Evolutionary conservation across 2,888 invertebrate genomes (phyloP), one percentile per base, ranked within the genome.

Genomic region (Agonopterix subpropinquella): DNA sequence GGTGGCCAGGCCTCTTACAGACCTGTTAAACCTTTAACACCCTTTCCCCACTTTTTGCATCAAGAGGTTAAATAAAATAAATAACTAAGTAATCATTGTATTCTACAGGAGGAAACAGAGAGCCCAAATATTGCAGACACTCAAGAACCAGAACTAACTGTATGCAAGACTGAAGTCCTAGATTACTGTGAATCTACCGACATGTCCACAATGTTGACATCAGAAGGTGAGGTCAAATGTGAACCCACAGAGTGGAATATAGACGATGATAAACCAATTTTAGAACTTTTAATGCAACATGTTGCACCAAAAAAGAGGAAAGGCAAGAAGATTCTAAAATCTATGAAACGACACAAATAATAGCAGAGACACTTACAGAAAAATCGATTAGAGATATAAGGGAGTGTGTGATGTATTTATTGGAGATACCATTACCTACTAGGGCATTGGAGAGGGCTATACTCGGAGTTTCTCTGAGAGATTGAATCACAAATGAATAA

Each of bases 191-290:
- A 56, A 8, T 57, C 60, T 2, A 54, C 71, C 0, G 43, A 74
- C 4, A 56, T 59, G 49, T 71, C 76, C 0, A 67, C 70, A 63
- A 54, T 64, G 11, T 56, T 74, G 0, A 63, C 68, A 51, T 65
- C 67, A 0, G 72, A 72, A 8, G 74, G 74, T 0, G 74, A 77
- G 1, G 36, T 66, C 7, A 67, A 70, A 57, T 43, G 59, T 0
- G 83, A 85, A 53, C 15, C 55, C 0, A 43, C 57, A 0, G 77
- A 83, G 8, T 96, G 95, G 95, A 92, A 91, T 0, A 87, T 94
- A 53, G 93, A 94, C 11, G 96, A 96, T 67, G 96, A 96, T 70
- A 94, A 93, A 80, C 83, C 93, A 2, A 91, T 96, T 59, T 74
- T 96, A 11, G 91, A 94, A 74, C 90, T 92, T 48, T 90, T 95